Base-by-base conservation (phyloP, 1,140 invertebrate genomes). In the Brachionus koreanus region DNA sequence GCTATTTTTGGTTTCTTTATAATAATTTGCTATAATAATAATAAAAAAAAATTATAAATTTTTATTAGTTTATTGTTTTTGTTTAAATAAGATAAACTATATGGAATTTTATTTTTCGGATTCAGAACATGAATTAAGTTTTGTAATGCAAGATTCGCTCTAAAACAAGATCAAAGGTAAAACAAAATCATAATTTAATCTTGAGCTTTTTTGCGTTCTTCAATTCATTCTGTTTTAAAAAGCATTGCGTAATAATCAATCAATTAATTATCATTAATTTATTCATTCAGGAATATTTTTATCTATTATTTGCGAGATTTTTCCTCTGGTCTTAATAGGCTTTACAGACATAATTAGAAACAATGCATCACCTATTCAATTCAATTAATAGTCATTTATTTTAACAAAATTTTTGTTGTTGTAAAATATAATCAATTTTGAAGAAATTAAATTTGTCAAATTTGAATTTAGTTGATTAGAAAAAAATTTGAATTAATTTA, bases 1-100 rank as follows among this genome's bases (percentile, higher is more conserved):
- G n/a, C 39, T 42, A 7, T 42, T 42, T 57, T 57, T 6, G 6
- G 19, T 52, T 57, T 29, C 29, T 29, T 29, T 2, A 29, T 3
- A 29, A 57, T 57, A 7, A 57, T 57, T 57, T 9, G n/a, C 42
- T 12, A 16, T 29, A 29, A 23, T 19, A 19, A n/a, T 9, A 5
- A 52, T 2, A 19, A 6, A 42, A 57, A 57, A 57, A 57, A 57
- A 57, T 57, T 57, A 57, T 57, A 57, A 57, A 57, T 57, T 57
- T 57, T 57, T 57, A 57, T 57, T 57, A 57, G 19, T 57, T 57
- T 57, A 57, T 57, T 57, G 16, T 57, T 57, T 23, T 57, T 57
- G 49, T 57, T 57, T 57, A 57, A 57, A 57, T 57, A 57, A 57
- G 49, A 57, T 57, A 57, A 57, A 57, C 49, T 57, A 57, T 25